Conservation (phyloP, 2,113 vertebrate genomes). For the Nothoprocta perdicaria region DNA sequence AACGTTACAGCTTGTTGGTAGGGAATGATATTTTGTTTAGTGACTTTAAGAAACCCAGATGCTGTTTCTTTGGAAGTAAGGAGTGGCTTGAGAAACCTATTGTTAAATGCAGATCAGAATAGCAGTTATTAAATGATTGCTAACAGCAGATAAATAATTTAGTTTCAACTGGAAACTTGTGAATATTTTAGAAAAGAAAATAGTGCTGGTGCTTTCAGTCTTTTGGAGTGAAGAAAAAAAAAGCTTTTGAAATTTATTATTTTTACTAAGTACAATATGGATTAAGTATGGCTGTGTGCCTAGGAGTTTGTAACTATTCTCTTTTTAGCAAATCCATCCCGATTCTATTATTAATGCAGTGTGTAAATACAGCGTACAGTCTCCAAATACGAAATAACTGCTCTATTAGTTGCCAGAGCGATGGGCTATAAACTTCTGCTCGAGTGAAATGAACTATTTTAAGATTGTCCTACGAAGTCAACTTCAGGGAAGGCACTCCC, state of each 20-base stretch:
- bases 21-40: neutral
- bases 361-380: neutral
- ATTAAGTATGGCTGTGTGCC: neutral
- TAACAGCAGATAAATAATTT: neutral
- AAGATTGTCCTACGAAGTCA: neutral
- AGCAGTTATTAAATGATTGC: neutral
- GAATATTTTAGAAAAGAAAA: neutral
- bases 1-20: neutral
- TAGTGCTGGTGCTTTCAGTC: neutral
- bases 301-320: neutral
- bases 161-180: neutral
- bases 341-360: neutral
- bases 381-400: neutral
- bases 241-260: neutral
- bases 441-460: neutral
- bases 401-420: neutral
- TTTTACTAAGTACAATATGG: neutral
- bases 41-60: neutral
- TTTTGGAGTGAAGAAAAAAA: neutral
- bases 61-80: neutral
- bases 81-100: neutral
- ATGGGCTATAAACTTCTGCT: neutral
- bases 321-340: neutral
- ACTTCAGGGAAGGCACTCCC: neutral
- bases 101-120: neutral